Conservation (phyloP, 2,797 vertebrate species). For the Anas georgica region DNA sequence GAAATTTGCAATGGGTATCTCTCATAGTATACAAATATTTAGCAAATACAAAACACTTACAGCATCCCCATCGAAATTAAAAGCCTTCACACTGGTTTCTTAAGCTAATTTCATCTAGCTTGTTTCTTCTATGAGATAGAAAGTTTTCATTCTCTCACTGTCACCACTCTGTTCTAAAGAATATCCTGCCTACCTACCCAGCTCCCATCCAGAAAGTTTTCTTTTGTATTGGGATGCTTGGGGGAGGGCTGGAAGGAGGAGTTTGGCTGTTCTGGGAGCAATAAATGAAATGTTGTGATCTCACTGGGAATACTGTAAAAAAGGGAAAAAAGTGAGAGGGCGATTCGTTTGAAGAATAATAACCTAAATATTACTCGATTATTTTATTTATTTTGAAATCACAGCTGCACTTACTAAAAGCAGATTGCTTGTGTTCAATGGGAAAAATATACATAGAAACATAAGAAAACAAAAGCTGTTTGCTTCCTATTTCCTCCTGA, state of each 20-base stretch:
- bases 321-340: constrained; percentile 20
- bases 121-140: not conserved
- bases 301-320: constrained; percentile 40
- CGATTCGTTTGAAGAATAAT: constrained; percentile 52
- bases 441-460: constrained; percentile 15
- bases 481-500: not conserved
- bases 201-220: constrained; percentile 23
- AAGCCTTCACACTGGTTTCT: not conserved
- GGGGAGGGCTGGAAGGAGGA: constrained; percentile 57
- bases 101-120: not conserved
- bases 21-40: not conserved
- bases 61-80: not conserved
- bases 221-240: not conserved
- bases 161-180: not conserved
- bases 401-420: constrained; percentile 44
- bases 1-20: not conserved
- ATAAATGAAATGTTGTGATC: constrained; percentile 59
- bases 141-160: not conserved
- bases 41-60: constrained; percentile 22
- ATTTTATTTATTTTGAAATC: constrained; percentile 63
- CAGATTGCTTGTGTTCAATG: constrained; percentile 12
- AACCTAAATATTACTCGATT: constrained; percentile 41
- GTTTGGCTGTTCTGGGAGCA: constrained; percentile 16
- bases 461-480: not conserved
- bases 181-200: not conserved